Evolutionary conservation across 1,140 invertebrate genomes (phyloP).

Genomic region (Danaus melanippus): DNA sequence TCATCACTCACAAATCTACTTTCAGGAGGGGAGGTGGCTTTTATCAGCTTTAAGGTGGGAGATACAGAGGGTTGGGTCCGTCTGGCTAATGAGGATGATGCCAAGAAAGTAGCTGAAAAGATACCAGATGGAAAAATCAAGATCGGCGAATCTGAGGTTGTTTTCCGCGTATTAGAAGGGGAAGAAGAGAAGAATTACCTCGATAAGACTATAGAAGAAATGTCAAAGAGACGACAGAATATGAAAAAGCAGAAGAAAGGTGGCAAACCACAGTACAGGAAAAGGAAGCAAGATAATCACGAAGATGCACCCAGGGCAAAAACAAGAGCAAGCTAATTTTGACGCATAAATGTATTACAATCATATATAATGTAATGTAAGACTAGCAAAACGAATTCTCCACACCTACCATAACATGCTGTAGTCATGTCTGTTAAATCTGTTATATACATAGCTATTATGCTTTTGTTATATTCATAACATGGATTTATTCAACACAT

Average conservation of each 20-base stretch:
- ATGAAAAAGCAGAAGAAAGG: constrained; percentile 53
- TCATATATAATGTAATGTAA: too few relatives aligned
- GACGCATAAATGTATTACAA: too few relatives aligned
- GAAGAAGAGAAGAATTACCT: constrained; percentile 81
- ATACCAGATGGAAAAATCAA: constrained; percentile 74
- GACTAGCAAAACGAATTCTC: too few relatives aligned
- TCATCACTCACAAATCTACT: constrained; percentile 5
- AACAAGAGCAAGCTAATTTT: too few relatives aligned
- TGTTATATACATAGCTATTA: too few relatives aligned
- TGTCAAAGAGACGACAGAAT: constrained; percentile 72
- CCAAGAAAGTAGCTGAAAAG: constrained; percentile 77
- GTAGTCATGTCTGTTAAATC: too few relatives aligned
- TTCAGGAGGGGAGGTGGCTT: constrained; percentile 77
- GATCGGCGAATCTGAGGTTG: constrained; percentile 73
- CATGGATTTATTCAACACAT: too few relatives aligned
- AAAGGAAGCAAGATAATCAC: constrained; percentile 40
- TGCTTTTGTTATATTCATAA: constrained; percentile 7
- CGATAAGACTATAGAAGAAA: constrained; percentile 75
- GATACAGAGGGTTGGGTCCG: constrained; percentile 81
- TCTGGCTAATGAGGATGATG: constrained; percentile 79
- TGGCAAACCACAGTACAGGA: constrained; percentile 35
- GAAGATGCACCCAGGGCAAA: constrained; percentile 29
- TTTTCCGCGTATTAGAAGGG: constrained; percentile 75
- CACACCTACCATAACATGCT: too few relatives aligned
- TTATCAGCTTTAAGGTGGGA: constrained; percentile 82